Evolutionary conservation across 2,888 invertebrate species (phyloP).

Genomic region (Dendrolimus houi): DNA sequence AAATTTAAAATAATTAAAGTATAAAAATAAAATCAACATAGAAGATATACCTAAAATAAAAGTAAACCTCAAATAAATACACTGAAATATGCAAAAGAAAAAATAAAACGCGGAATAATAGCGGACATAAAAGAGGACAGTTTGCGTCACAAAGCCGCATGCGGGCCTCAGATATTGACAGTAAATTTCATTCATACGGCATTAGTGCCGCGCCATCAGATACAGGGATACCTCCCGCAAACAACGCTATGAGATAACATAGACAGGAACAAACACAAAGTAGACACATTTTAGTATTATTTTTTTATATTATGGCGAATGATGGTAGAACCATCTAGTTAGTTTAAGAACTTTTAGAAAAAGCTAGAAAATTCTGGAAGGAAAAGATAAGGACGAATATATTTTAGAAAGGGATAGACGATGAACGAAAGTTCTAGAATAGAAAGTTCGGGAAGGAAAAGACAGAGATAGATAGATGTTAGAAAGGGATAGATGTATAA

Average conservation of each 20-base stretch:
- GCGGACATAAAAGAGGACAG: conserved; percentile 67
- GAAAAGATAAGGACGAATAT: no score
- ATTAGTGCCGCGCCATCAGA: conserved; percentile 75
- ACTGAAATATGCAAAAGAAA: conserved; percentile 54
- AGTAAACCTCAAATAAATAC: conserved; percentile 46
- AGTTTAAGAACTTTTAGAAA: no score
- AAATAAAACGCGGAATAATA: conserved; percentile 58
- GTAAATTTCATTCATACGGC: conserved; percentile 76
- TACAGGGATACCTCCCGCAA: conserved; percentile 56
- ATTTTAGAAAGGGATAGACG: no score
- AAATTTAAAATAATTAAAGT: no score
- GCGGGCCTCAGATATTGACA: conserved; percentile 76
- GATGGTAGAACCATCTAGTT: no score
- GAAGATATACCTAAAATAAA: conserved; percentile 3
- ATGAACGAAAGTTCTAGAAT: no score
- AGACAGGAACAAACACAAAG: conserved; percentile 4
- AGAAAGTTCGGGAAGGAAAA: no score
- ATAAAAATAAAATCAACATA: conserved; percentile 3
- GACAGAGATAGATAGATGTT: no score
- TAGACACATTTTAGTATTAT: background rate
- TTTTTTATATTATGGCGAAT: no score
- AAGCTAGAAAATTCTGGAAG: no score
- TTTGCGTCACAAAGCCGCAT: conserved; percentile 74
- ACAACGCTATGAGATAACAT: conserved; percentile 20
- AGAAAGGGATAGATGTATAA: no score